Base-by-base conservation (phyloP, 1,140 invertebrate species). In the Hydropsyche tenuis region DNA sequence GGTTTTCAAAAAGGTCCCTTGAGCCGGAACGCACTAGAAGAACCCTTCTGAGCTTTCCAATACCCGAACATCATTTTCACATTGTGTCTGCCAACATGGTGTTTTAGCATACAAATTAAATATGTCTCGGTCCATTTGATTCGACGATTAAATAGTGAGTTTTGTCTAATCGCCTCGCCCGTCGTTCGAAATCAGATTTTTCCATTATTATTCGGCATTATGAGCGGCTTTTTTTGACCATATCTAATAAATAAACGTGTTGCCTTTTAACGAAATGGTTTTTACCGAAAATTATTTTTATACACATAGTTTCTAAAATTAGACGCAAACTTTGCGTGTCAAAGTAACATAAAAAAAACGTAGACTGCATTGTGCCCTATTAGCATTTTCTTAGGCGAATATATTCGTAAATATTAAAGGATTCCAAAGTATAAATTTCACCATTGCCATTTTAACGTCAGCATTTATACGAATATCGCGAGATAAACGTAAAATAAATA, bases 351-450 rank as follows among this genome's bases (percentile, higher is more conserved):
- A 22, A 12, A 23, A 60, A 60, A 20, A 60, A 60, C 22, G 11
- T 27, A 20, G 22, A 25, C 56, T 60, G 56, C 56, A 60, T 60
- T 60, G 20, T 27, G 20, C 1, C 48, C 48, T 53, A 53, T 53
- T 53, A 53, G 16, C 48, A 53, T 53, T 53, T 53, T 53, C n/a
- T 20, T 20, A 9, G 16, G 9, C 48, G 48, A 53, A 5, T 53
- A 20, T 53, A 20, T 18, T 53, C 30, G 30, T 37, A 20, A 53
- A 53, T n/a, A 53, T 53, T 53, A 18, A 53, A 53, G 48, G 48
- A 53, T 53, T 53, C 16, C 48, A 7, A 18, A 53, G 1, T 0
- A 11, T 18, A 11, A 53, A 18, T 53, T 53, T 20, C 48, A 18
- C n/a, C 16, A 53, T 20, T 48, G 16, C 30, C 30, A 37, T 37